A percentile compares a stretch with the other conserved stretches of the same genome.
These are phyloP conservation scores for Clarias macrocephalus DNA, from an alignment of 2,113 vertebrate genomes.

Conservation along the genomic window DNA sequence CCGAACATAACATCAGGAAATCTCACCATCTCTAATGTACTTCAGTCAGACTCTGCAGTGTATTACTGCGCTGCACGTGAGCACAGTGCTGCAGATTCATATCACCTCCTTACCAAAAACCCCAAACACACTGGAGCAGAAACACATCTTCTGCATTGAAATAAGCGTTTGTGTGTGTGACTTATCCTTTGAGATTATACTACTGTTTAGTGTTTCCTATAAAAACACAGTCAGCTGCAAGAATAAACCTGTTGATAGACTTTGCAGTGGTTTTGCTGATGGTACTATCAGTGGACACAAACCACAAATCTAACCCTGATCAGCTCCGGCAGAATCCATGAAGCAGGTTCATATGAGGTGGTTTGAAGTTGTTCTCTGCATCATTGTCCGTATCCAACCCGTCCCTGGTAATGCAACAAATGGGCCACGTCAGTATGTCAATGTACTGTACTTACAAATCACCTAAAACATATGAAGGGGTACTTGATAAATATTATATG, in stretches of 20 bases:
- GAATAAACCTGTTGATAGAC: neutral
- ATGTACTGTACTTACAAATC: neutral
- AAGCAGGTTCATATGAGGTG: constrained; percentile 3
- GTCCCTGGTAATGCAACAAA: neutral
- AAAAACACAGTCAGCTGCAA: neutral
- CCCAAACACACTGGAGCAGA: neutral
- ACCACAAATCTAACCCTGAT: neutral
- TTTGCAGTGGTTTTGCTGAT: constrained; percentile 47
- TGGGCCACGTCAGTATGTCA: neutral
- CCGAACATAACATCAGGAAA: neutral
- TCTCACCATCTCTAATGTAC: constrained; percentile 45
- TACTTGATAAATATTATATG: neutral
- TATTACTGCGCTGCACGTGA: constrained; percentile 68
- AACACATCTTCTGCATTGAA: neutral
- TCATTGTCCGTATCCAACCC: constrained; percentile 38
- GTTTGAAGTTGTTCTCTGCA: constrained; percentile 35
- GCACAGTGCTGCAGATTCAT: constrained; percentile 63
- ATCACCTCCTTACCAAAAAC: constrained; percentile 52
- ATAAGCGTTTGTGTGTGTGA: neutral
- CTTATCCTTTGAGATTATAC: neutral
- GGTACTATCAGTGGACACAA: constrained; percentile 54
- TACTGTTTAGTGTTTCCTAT: neutral
- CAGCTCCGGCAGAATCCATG: neutral
- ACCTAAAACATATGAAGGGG: neutral
- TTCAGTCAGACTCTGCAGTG: constrained; percentile 58